These are phyloP conservation scores for rabbit (Oryctolagus cuniculus) DNA, from an alignment of 2,113 vertebrate genomes.

Conservation along the genomic window mOryCun1.1 NC_091436.1:129094501-129095000, in stretches of 20 bases:
- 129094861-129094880: not conserved
- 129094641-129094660: not conserved
- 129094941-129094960: not conserved
- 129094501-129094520: not conserved
- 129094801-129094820: not conserved
- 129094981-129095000: too few relatives aligned
- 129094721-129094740: not conserved
- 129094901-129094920: not conserved
- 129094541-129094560: not conserved
- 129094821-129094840: conserved; percentile 12
- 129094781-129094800: not conserved
- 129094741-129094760: not conserved
- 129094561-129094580: not conserved
- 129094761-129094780: not conserved
- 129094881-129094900: not conserved
- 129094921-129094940: not conserved
- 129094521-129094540: not conserved
- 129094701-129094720: not conserved
- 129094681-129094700: too few relatives aligned
- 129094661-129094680: not conserved
- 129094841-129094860: not conserved
- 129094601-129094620: not conserved
- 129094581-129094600: not conserved
- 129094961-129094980: too few relatives aligned
- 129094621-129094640: too few relatives aligned